A percentile compares a stretch with the other conserved stretches of the same genome.
phyloP scores from a whole-genome alignment of 2,888 invertebrate genomes.

The Epinotia nisella region DNA sequence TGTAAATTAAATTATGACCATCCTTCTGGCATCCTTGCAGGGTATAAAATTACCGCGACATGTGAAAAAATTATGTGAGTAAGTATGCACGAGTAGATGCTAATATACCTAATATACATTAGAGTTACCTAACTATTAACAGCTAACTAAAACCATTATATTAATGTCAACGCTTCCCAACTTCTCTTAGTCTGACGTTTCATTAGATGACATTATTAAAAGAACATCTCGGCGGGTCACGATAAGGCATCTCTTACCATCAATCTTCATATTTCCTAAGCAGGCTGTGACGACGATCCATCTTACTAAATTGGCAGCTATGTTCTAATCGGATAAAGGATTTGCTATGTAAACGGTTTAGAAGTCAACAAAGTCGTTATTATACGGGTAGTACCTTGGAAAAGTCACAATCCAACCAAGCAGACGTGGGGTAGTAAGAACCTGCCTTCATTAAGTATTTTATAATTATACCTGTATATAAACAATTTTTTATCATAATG shows the following conservation, averaged over 20 bases:
- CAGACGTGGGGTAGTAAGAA: no score
- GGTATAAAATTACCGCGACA: no score
- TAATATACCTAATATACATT: no score
- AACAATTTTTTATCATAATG: no score
- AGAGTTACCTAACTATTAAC: neutral
- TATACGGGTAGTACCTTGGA: neutral
- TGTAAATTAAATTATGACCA: no score
- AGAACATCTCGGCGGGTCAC: constrained; percentile 51
- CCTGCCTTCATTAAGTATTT: no score
- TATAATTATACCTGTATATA: no score
- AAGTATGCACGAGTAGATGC: no score
- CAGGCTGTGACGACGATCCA: constrained; percentile 70
- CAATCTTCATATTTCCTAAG: constrained; percentile 76
- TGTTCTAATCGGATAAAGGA: constrained; percentile 57
- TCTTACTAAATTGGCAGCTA: constrained; percentile 70
- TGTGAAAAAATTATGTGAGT: no score
- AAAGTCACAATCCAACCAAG: no score
- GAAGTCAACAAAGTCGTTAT: constrained; percentile 22
- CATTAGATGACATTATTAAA: constrained; percentile 48
- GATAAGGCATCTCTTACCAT: constrained; percentile 59
- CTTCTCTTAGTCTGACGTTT: constrained; percentile 35
- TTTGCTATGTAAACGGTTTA: constrained; percentile 24
- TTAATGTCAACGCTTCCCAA: constrained; percentile 4
- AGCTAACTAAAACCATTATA: neutral
- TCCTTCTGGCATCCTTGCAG: no score